Conservation (phyloP, 2,888 invertebrate genomes). For the Oscheius myriophilus region DNA sequence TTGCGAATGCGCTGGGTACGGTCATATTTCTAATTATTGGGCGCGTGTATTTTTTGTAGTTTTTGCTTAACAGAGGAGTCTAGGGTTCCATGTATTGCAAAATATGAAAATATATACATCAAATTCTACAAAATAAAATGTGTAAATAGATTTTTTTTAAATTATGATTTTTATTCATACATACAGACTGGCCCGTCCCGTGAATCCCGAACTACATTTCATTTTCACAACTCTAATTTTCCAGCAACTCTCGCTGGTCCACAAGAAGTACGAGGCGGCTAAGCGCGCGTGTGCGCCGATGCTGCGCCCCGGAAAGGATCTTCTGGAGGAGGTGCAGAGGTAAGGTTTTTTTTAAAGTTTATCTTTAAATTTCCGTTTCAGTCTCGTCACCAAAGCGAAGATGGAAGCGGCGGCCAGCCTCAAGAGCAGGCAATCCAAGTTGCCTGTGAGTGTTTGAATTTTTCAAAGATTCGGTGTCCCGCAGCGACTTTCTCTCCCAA, state of each 20-base stretch:
- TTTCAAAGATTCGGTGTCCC: neutral
- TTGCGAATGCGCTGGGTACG: no score
- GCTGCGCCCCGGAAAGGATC: neutral
- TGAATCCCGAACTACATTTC: no score
- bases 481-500: neutral
- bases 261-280: slow-evolving; percentile 21
- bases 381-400: neutral
- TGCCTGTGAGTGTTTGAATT: neutral
- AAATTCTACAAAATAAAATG: no score
- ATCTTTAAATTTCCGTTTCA: no score
- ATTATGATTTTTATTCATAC: no score
- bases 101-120: no score
- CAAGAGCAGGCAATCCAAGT: neutral
- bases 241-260: slow-evolving; percentile 19
- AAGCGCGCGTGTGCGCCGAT: neutral
- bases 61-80: no score
- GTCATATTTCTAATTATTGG: no score
- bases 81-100: no score
- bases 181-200: no score
- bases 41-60: no score
- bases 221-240: neutral
- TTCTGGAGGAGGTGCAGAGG: neutral
- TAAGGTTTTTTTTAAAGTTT: neutral
- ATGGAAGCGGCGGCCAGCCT: neutral
- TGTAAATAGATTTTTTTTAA: no score